Evolutionary conservation across 2,113 vertebrate species (phyloP), one percentile per base, ranked within the genome.

Genomic region (Peromyscus maniculatus): DNA sequence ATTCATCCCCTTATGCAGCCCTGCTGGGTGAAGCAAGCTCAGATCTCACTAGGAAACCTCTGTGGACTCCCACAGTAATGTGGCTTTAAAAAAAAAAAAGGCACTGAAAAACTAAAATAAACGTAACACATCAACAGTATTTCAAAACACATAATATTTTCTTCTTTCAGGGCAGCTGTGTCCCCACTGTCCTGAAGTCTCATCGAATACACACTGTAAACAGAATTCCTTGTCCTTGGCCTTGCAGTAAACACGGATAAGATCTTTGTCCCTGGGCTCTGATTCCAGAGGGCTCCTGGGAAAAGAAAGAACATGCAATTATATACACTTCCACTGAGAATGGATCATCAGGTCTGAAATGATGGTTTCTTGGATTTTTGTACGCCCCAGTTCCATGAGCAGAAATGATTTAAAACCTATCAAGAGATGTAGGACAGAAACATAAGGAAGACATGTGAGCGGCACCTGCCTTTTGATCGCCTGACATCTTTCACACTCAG

Each of bases 111-210:
- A 89, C 10, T 64, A 75, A 94, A 83, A 64, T 80, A 96, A 94
- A 82, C 46, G 36, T 15, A 87, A 39, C 16, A 55, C 57, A 78
- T 89, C 71, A 59, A 88, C 96, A 93, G 62, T 88, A 77, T 93
- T 90, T 92, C 24, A 82, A 91, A 80, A 94, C 69, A 79, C 17
- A 69, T 33, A 69, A 46, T 89, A 75, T 94, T 94, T 96, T 96
- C 83, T 88, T 86, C 43, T 87, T 64, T 89, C 74, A 19, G 39
- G 15, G 39, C 19, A 96, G 72, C 72, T 95, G 71, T n/a, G 46
- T 13, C 66, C 59, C 36, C 49, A 43, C 52, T 0, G 1, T 43
- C 49, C 66, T 84, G 33, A 67, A 59, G 52, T 80, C 79, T 67
- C 71, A 82, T 7, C 7, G 6, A 17, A 24, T 26, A 36, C 49